A percentile compares a stretch with the other conserved stretches of the same genome.
phyloP scores from a whole-genome alignment of 1,140 invertebrate genomes.

The Homalodisca vitripennis region DNA sequence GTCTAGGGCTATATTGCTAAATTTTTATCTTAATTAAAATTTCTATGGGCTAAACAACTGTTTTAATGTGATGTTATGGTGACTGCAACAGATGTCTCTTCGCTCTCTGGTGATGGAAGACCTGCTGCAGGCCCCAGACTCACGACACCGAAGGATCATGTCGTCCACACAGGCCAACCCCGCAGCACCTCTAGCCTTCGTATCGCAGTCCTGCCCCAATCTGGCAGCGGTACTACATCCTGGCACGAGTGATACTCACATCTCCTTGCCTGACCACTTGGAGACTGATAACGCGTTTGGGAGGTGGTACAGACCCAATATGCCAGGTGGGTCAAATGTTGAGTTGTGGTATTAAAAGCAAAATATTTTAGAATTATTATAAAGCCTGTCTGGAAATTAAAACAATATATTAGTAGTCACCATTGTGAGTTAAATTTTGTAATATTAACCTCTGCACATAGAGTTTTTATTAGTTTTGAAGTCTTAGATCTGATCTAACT shows the following conservation, averaged over 20 bases:
- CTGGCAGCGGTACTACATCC: slow-evolving; percentile 47
- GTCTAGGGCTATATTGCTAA: no score
- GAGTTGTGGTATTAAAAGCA: not conserved
- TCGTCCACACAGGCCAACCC: slow-evolving; percentile 61
- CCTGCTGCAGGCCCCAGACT: slow-evolving; percentile 70
- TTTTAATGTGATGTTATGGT: no score
- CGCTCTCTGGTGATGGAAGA: slow-evolving; percentile 87
- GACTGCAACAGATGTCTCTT: slow-evolving; percentile 76
- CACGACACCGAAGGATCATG: slow-evolving; percentile 78
- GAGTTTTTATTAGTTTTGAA: no score
- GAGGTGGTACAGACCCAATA: slow-evolving; percentile 33
- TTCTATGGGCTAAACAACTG: no score
- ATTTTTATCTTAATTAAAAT: no score
- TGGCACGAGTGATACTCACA: slow-evolving; percentile 29
- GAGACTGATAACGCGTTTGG: slow-evolving; percentile 55
- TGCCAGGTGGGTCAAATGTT: not conserved
- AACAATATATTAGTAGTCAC: no score
- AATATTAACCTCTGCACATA: no score
- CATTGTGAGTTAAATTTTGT: no score
- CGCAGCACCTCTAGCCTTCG: slow-evolving; percentile 51
- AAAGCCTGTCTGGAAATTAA: no score
- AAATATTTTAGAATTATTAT: no score
- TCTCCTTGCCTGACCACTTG: slow-evolving; percentile 63
- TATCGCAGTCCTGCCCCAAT: slow-evolving; percentile 86
- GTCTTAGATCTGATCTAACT: no score